A percentile compares a stretch with the other conserved stretches of the same genome.
Evolutionary conservation across 2,797 vertebrate species (phyloP).

Genomic region (Lophotriccus pileatus): DNA sequence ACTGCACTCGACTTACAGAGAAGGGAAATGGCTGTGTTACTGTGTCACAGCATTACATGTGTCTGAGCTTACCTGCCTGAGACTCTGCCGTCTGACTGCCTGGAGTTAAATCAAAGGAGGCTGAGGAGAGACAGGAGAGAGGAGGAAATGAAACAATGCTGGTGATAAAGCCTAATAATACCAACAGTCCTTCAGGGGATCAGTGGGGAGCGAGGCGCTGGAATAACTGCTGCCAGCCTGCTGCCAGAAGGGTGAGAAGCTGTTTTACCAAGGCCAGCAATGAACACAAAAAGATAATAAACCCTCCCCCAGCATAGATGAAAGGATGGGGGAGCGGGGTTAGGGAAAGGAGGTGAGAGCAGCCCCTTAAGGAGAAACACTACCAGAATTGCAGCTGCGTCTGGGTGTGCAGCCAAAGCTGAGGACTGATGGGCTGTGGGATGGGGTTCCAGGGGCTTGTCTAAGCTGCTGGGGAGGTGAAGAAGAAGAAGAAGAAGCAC

Average conservation of each 20-base stretch:
- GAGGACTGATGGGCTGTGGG: accelerated
- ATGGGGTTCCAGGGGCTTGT: background rate
- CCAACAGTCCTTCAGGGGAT: background rate
- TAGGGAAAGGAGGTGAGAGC: background rate
- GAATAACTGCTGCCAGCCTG: background rate
- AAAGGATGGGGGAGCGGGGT: background rate
- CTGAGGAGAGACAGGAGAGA: background rate
- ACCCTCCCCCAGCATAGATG: background rate
- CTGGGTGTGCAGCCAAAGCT: background rate
- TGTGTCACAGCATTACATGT: background rate
- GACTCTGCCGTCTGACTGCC: background rate
- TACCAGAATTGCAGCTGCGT: background rate
- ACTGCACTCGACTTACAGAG: background rate
- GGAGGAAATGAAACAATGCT: background rate
- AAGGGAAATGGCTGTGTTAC: background rate
- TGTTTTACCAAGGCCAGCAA: background rate
- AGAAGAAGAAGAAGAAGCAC: background rate
- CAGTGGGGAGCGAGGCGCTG: accelerated
- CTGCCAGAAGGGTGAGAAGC: background rate
- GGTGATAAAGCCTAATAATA: background rate
- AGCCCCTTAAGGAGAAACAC: background rate
- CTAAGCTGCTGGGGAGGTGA: background rate
- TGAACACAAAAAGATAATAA: background rate
- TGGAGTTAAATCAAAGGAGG: background rate
- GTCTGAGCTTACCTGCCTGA: background rate